Conservation (phyloP, 2,888 invertebrate genomes). For the Pandemis corylana region DNA sequence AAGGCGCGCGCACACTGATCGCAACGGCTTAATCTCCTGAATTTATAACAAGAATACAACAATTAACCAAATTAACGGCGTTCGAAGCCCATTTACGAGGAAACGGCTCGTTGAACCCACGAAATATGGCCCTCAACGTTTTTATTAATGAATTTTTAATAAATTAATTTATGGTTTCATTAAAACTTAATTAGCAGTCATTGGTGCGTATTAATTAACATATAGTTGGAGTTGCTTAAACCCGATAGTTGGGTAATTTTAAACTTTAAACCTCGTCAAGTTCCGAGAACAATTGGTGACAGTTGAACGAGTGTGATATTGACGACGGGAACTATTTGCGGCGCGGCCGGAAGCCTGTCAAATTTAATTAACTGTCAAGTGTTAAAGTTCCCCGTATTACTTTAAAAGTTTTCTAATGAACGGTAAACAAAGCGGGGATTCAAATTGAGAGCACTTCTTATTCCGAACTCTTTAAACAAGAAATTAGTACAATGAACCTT, state of each 20-base stretch:
- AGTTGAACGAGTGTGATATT: slow-evolving; percentile 26
- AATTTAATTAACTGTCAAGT: slow-evolving; percentile 41
- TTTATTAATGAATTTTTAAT: slow-evolving; percentile 76
- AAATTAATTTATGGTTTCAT: slow-evolving; percentile 80
- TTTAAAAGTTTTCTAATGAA: slow-evolving; percentile 37
- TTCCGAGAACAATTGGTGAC: slow-evolving; percentile 18
- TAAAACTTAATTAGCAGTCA: slow-evolving; percentile 74
- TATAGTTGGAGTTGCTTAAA: slow-evolving; percentile 41
- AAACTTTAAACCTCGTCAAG: slow-evolving; percentile 31
- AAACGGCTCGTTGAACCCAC: slow-evolving; percentile 55
- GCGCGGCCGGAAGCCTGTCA: slow-evolving; percentile 34
- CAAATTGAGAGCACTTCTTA: slow-evolving; percentile 13
- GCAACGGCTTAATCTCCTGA: slow-evolving; percentile 64
- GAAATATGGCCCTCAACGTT: slow-evolving; percentile 61
- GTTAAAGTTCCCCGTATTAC: slow-evolving; percentile 37
- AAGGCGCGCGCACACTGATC: slow-evolving; percentile 49
- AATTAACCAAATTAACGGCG: slow-evolving; percentile 71
- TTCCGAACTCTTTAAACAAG: slow-evolving; percentile 20
- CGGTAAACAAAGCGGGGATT: slow-evolving; percentile 18
- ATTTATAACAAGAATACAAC: slow-evolving; percentile 73
- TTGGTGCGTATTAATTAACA: slow-evolving; percentile 60
- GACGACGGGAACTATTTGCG: slow-evolving; percentile 39
- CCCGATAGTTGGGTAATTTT: slow-evolving; percentile 35
- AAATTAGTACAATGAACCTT: slow-evolving; percentile 1
- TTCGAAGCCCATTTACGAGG: slow-evolving; percentile 62